Percentiles rank a stretch among this genome's conserved stretches.
These are phyloP conservation scores for Haplotaxodon microlepis DNA, from an alignment of 2,113 vertebrate species.

Conservation along the genomic window DNA sequence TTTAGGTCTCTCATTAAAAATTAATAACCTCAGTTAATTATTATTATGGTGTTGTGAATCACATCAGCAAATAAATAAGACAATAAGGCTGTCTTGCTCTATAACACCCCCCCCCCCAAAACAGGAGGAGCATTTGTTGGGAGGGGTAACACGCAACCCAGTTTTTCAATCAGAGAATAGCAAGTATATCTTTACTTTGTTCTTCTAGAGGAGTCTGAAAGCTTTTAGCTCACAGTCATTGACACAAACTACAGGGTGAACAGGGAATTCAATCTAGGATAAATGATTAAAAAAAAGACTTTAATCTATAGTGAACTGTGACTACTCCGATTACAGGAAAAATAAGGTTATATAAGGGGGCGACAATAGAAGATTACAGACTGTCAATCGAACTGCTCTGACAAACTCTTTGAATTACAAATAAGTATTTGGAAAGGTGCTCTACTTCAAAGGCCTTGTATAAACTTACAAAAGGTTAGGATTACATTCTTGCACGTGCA, in stretches of 20 bases:
- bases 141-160: not conserved
- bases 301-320: not conserved
- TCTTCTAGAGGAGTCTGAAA: not conserved
- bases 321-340: not conserved
- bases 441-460: not conserved
- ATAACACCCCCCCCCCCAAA: not conserved
- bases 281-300: not conserved
- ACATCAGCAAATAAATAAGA: slow-evolving; percentile 65
- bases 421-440: not conserved
- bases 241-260: slow-evolving; percentile 14
- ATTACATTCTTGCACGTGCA: not conserved
- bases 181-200: slow-evolving; percentile 8
- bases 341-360: not conserved
- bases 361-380: not conserved
- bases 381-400: not conserved
- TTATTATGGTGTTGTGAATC: slow-evolving; percentile 71
- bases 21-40: slow-evolving; percentile 76
- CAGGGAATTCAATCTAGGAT: not conserved
- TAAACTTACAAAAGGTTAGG: not conserved
- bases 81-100: slow-evolving; percentile 34
- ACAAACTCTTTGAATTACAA: not conserved
- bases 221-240: slow-evolving; percentile 32
- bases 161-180: slow-evolving; percentile 35
- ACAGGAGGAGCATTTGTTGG: not conserved
- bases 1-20: slow-evolving; percentile 77